Conservation (phyloP, 2,888 invertebrate genomes). For the Bruchidius siliquastri region DNA sequence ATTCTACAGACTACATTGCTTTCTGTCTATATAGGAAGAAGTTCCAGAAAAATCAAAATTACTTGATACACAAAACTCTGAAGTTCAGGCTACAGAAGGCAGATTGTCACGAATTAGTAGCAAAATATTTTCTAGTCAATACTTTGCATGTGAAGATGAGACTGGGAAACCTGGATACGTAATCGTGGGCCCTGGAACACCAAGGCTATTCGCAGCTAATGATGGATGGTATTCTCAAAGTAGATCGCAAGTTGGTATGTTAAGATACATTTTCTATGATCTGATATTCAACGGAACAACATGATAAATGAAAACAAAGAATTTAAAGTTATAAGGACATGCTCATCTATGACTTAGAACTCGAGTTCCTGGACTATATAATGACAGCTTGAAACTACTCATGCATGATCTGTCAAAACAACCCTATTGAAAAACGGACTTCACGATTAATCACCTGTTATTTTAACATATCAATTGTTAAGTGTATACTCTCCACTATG, state of each 20-base stretch:
- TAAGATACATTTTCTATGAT: neutral
- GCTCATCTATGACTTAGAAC: too few relatives aligned
- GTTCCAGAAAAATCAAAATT: slow-evolving; percentile 14
- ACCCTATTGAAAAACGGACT: too few relatives aligned
- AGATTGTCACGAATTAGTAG: slow-evolving; percentile 22
- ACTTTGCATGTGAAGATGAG: slow-evolving; percentile 61
- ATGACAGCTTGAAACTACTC: too few relatives aligned
- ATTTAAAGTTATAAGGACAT: too few relatives aligned
- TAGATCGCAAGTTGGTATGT: slow-evolving; percentile 31
- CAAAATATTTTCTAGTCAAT: slow-evolving; percentile 59
- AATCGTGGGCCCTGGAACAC: slow-evolving; percentile 60
- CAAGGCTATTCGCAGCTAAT: slow-evolving; percentile 62
- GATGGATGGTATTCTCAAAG: slow-evolving; percentile 57
- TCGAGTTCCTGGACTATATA: too few relatives aligned
- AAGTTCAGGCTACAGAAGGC: neutral
- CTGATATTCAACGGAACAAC: too few relatives aligned
- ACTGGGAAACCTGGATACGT: slow-evolving; percentile 56
- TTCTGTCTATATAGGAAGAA: slow-evolving; percentile 5
- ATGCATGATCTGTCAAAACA: too few relatives aligned
- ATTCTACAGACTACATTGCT: too few relatives aligned
- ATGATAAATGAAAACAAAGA: too few relatives aligned
- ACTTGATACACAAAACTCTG: slow-evolving; percentile 14
- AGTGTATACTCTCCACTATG: too few relatives aligned
- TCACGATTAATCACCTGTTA: too few relatives aligned
- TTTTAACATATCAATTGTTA: too few relatives aligned